A percentile compares a stretch with the other conserved stretches of the same genome.
Conservation (phyloP, 1,140 invertebrate species). For the Formica selysi region DNA sequence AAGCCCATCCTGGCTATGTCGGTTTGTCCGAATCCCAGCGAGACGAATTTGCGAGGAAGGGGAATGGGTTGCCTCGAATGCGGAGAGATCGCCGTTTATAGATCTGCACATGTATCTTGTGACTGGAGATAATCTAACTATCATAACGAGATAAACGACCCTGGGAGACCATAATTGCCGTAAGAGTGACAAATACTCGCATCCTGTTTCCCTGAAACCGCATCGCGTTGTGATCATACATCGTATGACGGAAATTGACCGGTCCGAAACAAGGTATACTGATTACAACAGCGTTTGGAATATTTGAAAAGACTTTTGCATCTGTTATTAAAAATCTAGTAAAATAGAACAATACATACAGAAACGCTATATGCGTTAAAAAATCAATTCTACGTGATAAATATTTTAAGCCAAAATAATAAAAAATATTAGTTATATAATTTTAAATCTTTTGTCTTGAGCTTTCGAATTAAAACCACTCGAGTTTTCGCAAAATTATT, state of each 20-base stretch:
- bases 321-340: neutral
- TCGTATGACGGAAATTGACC: slow-evolving; percentile 32
- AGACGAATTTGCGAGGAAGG: slow-evolving; percentile 60
- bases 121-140: slow-evolving; percentile 62
- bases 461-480: neutral
- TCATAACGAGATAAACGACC: slow-evolving; percentile 60
- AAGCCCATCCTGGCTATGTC: slow-evolving; percentile 4
- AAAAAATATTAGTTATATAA: neutral
- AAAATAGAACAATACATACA: neutral
- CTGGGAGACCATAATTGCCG: slow-evolving; percentile 57
- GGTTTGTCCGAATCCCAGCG: slow-evolving; percentile 30
- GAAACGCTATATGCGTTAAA: neutral
- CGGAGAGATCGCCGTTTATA: slow-evolving; percentile 52
- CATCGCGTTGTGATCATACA: slow-evolving; percentile 20
- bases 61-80: slow-evolving; percentile 56
- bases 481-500: slow-evolving; percentile 18
- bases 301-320: neutral
- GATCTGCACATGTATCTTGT: slow-evolving; percentile 59
- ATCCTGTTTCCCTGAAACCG: slow-evolving; percentile 10
- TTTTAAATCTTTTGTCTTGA: neutral
- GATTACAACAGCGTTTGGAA: neutral
- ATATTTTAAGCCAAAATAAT: neutral
- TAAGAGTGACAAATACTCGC: slow-evolving; percentile 61
- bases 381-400: neutral
- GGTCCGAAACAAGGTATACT: neutral